Evolutionary conservation across 2,888 invertebrate genomes (phyloP).

Genomic region (Tetheella fluctuosa): DNA sequence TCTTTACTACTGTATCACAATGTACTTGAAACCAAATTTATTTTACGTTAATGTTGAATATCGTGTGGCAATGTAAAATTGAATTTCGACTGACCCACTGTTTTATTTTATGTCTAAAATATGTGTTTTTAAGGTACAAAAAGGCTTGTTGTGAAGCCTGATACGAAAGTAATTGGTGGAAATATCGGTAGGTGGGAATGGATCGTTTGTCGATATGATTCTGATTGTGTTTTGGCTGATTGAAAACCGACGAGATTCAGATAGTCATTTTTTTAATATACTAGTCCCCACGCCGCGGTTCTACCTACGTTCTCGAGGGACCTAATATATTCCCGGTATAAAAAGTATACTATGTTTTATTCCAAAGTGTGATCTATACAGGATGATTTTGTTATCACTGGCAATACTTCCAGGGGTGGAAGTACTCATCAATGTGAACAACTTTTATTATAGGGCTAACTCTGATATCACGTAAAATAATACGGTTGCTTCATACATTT

Average conservation of each 20-base stretch:
- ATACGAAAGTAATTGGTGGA: constrained; percentile 27
- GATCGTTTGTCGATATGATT: constrained; percentile 1
- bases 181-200: constrained; percentile 23
- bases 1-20: constrained; percentile 23
- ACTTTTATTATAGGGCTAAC: too few relatives aligned
- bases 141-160: constrained; percentile 9
- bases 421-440: too few relatives aligned
- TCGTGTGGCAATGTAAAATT: constrained; percentile 14
- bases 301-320: too few relatives aligned
- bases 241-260: not conserved
- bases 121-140: not conserved
- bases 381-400: too few relatives aligned
- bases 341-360: too few relatives aligned
- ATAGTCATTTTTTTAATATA: not conserved
- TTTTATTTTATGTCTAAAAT: not conserved
- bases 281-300: too few relatives aligned
- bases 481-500: too few relatives aligned
- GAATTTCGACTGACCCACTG: not conserved
- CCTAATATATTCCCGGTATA: too few relatives aligned
- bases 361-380: too few relatives aligned
- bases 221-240: not conserved
- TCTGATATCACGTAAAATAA: too few relatives aligned
- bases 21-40: constrained; percentile 16
- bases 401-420: too few relatives aligned
- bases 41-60: constrained; percentile 29